Evolutionary conservation across 1,140 invertebrate species (phyloP), one percentile per base, ranked within the genome.

Genomic region (Zaprionus vittiger): DNA sequence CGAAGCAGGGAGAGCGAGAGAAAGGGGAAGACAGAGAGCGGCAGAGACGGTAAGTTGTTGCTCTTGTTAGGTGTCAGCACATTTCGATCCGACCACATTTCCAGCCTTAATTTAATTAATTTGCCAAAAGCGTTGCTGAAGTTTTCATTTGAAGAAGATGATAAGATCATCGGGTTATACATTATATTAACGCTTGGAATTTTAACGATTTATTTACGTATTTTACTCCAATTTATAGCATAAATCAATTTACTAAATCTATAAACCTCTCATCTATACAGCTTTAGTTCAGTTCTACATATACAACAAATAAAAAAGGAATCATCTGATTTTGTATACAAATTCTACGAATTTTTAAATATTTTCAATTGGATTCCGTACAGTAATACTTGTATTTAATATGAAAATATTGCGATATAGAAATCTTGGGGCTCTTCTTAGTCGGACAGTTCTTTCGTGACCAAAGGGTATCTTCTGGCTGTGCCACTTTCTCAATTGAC

Each of bases 31-130:
- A n/a, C 4, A 14, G 11, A 1, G 20, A 5, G 65, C 34, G 7
- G 31, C 60, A 31, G 28, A 52, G 11, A 20, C 34, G 17, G 31
- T 38, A 68, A 69, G 68, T 71, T 77, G 65, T 73, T 81, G 52
- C 73, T 75, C 62, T 65, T 77, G 52, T 72, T 71, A 64, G 66
- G 83, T 77, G 83, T 86, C 83, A 86, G 83, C 83, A 73, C 67
- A 80, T 83, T 75, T 71, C 69, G 79, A 74, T 83, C 72, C 74
- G 71, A 76, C 61, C 83, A 67, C 83, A 85, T 68, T 85, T 80
- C 69, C 37, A 55, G 78, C 68, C 67, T 78, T 86, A 86, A 86
- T 86, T 86, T 73, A 86, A 86, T 86, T 87, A 87, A 83, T 83
- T 86, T 62, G 28, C 64, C 47, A 54, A 54, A 37, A 31, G 9